Evolutionary conservation across 2,113 vertebrate genomes (phyloP).

Genomic region (Neodon shergylaensis): DNA sequence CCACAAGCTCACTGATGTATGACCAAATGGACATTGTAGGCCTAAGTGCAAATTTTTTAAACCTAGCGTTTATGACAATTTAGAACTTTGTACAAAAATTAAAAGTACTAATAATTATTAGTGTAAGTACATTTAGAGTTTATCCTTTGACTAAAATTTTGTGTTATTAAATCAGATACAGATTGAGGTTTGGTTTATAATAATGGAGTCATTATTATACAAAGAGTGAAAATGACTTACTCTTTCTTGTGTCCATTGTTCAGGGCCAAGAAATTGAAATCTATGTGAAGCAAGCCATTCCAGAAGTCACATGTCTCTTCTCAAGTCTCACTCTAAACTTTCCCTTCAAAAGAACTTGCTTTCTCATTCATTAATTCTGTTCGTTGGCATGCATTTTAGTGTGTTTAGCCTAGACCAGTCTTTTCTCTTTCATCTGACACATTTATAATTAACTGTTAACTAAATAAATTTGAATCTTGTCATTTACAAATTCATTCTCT

Average conservation of each 20-base stretch:
- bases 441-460: neutral
- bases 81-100: neutral
- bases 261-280: neutral
- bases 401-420: neutral
- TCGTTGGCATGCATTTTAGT: neutral
- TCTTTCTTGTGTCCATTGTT: neutral
- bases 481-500: neutral
- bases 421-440: neutral
- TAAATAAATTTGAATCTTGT: neutral
- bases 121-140: neutral
- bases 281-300: too few species aligned
- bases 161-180: neutral
- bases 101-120: slow-evolving; percentile 7
- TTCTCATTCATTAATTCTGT: neutral
- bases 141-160: neutral
- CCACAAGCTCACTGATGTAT: neutral
- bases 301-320: neutral
- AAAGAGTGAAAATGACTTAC: neutral
- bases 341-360: neutral
- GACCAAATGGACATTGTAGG: neutral
- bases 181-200: neutral
- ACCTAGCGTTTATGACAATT: neutral
- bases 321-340: neutral
- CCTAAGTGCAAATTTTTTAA: neutral
- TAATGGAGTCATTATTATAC: neutral